These are phyloP conservation scores for Odontamblyopus rebecca DNA, from an alignment of 2,797 vertebrate species.

Conservation along the genomic window DNA sequence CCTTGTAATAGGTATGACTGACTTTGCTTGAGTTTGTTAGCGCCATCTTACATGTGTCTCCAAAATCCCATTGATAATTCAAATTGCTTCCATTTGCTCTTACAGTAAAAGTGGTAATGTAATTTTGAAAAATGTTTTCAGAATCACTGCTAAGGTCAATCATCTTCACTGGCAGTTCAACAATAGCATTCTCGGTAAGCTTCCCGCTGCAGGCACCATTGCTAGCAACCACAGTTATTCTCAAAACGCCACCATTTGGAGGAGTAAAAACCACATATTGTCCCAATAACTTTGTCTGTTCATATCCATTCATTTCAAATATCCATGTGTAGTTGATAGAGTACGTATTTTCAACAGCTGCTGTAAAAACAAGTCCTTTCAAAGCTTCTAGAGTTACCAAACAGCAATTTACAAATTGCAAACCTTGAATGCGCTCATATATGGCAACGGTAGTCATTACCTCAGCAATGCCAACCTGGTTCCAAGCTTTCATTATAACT, in stretches of 20 bases:
- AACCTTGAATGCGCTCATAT: conserved; percentile 60
- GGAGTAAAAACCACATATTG: conserved; percentile 70
- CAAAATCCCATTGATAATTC: conserved; percentile 76
- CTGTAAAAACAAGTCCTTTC: conserved; percentile 60
- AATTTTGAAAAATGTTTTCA: conserved; percentile 61
- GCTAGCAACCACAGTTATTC: conserved; percentile 63
- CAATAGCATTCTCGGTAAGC: conserved; percentile 42
- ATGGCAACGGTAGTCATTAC: conserved; percentile 56
- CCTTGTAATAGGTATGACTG: conserved; percentile 59
- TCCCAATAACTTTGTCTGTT: conserved; percentile 48
- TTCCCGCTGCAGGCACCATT: conserved; percentile 68
- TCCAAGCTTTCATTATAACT: conserved; percentile 68
- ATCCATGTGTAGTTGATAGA: conserved; percentile 71
- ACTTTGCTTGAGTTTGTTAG: conserved; percentile 41
- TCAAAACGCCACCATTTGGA: conserved; percentile 62
- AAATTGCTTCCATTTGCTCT: conserved; percentile 58
- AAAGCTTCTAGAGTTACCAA: conserved; percentile 58
- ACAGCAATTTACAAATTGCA: conserved; percentile 70
- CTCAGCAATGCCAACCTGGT: conserved; percentile 67
- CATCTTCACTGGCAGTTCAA: conserved; percentile 68
- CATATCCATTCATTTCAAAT: conserved; percentile 61
- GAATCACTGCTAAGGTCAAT: conserved; percentile 55
- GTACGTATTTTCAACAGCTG: conserved; percentile 48
- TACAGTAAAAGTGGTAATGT: conserved; percentile 60
- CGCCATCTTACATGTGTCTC: conserved; percentile 51